Percentiles rank a stretch among this genome's conserved stretches.
These are phyloP conservation scores for Sinodicranocentrus sp. DNA, from an alignment of 2,888 invertebrate genomes.

Conservation along the genomic window DNA sequence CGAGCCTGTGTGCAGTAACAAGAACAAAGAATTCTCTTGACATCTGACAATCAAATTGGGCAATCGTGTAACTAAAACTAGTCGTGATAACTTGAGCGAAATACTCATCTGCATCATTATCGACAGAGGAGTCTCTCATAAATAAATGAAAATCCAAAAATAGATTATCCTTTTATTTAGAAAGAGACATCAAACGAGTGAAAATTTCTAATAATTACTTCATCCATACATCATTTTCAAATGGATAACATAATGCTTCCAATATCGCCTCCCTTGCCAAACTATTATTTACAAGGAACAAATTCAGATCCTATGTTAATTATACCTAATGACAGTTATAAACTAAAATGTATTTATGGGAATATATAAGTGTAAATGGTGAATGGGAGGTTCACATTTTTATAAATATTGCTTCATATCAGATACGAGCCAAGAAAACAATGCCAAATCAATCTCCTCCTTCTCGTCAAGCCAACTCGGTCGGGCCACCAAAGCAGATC, in stretches of 20 bases:
- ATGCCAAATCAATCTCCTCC: conserved; percentile 35
- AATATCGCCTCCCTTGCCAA: no score
- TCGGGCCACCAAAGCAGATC: conserved; percentile 11
- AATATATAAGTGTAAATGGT: neutral
- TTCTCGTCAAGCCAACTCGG: conserved; percentile 5
- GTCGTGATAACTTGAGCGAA: neutral
- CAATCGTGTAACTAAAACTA: conserved; percentile 15
- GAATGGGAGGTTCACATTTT: neutral
- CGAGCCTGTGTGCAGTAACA: neutral
- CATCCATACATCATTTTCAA: conserved; percentile 13
- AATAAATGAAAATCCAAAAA: conserved; percentile 16
- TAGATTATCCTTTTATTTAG: neutral
- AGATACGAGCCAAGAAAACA: conserved; percentile 12
- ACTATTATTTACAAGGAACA: neutral
- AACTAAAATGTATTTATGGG: neutral
- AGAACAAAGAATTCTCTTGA: conserved; percentile 26
- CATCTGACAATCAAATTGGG: conserved; percentile 34
- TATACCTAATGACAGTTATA: conserved; percentile 21
- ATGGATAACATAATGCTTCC: conserved; percentile 4
- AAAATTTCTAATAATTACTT: conserved; percentile 18
- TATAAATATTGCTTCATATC: neutral
- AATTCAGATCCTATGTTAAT: conserved; percentile 18
- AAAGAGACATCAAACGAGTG: neutral
- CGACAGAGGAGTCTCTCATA: neutral
- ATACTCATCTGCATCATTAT: neutral